phyloP scores from a whole-genome alignment of 2,888 invertebrate species.

The Nomada ferruginata region DNA sequence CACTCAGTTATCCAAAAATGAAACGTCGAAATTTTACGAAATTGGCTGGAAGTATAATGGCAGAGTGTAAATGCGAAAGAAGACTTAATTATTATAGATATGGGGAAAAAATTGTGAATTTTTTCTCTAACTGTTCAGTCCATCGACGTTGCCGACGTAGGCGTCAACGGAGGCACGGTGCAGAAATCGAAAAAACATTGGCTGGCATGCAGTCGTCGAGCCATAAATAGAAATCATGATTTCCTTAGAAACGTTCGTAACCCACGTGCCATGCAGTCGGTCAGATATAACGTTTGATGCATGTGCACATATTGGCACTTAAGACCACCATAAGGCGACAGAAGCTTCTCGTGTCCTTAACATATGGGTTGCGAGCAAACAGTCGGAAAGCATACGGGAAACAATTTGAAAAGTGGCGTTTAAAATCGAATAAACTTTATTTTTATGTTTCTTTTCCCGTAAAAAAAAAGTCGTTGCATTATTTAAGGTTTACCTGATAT shows the following conservation, averaged over 20 bases:
- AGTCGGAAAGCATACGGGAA: constrained; percentile 9
- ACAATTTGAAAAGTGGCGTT: neutral
- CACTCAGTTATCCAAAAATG: too few species aligned
- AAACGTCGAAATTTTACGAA: neutral
- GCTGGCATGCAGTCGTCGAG: constrained; percentile 47
- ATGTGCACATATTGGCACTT: constrained; percentile 54
- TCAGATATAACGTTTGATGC: constrained; percentile 52
- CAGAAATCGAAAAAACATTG: constrained; percentile 45
- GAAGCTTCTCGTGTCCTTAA: constrained; percentile 48
- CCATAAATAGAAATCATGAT: constrained; percentile 70
- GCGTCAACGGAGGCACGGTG: constrained; percentile 1
- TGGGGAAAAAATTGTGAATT: neutral
- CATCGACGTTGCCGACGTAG: neutral
- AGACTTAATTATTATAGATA: neutral
- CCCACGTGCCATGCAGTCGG: constrained; percentile 64
- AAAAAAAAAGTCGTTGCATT: too few species aligned
- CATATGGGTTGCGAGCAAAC: constrained; percentile 41
- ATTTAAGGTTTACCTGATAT: too few species aligned
- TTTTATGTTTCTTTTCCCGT: neutral
- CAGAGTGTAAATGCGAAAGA: too few species aligned
- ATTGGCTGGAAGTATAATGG: neutral
- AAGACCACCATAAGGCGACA: constrained; percentile 59
- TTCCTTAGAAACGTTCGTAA: constrained; percentile 67
- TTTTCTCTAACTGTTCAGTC: neutral
- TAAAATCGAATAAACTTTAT: neutral